Evolutionary conservation across 2,797 vertebrate species (phyloP).

Genomic region (Nannoperca australis): DNA sequence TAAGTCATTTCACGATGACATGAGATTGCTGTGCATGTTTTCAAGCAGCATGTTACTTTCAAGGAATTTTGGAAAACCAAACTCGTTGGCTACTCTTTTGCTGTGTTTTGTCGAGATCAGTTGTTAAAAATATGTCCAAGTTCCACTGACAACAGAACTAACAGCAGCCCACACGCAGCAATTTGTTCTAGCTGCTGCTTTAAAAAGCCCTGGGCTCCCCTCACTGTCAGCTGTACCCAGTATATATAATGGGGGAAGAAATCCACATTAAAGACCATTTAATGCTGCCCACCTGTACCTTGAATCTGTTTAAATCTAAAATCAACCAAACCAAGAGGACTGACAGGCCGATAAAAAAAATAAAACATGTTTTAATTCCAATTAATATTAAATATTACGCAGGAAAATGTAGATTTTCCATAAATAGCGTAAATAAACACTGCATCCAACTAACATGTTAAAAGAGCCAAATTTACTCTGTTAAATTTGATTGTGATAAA

Average conservation of each 20-base stretch:
- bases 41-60: not conserved
- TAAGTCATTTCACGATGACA: not conserved
- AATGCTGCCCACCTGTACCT: not conserved
- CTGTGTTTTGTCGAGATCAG: not conserved
- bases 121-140: not conserved
- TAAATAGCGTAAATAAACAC: not conserved
- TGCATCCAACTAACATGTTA: not conserved
- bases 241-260: not conserved
- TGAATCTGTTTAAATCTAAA: not conserved
- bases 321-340: not conserved
- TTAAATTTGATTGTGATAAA: not conserved
- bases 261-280: not conserved
- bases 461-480: not conserved
- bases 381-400: no score
- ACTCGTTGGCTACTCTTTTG: not conserved
- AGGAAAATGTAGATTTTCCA: not conserved
- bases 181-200: not conserved
- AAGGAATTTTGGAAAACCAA: not conserved
- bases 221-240: not conserved
- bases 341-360: no score
- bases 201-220: not conserved
- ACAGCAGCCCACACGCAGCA: not conserved
- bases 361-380: no score
- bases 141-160: not conserved
- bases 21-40: not conserved